Evolutionary conservation across 2,888 invertebrate genomes (phyloP).

Genomic region (Hydropsyche betteni): DNA sequence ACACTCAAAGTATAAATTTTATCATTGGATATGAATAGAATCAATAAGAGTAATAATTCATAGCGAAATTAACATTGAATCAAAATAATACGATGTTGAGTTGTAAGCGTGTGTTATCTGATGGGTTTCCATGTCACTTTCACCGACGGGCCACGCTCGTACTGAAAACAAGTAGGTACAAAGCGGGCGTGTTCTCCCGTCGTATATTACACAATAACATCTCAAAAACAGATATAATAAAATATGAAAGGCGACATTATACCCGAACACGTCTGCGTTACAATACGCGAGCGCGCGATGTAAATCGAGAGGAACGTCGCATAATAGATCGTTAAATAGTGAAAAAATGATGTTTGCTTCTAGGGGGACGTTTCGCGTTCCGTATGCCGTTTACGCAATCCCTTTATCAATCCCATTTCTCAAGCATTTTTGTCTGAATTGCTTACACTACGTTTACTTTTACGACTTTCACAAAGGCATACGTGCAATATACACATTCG

Average conservation of each 20-base stretch:
- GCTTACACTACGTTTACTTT: slow-evolving; percentile 32
- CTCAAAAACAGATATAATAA: slow-evolving; percentile 19
- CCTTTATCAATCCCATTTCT: slow-evolving; percentile 33
- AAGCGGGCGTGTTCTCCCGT: too few relatives aligned
- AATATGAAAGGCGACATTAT: neutral
- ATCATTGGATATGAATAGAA: too few relatives aligned
- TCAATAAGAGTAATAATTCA: too few relatives aligned
- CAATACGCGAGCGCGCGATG: neutral
- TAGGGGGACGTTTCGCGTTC: slow-evolving; percentile 4
- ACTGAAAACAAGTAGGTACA: too few relatives aligned
- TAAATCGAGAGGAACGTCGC: slow-evolving; percentile 25
- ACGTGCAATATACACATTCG: slow-evolving; percentile 6
- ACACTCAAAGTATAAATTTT: too few relatives aligned
- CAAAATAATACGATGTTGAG: too few relatives aligned
- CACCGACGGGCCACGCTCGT: too few relatives aligned
- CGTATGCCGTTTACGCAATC: slow-evolving; percentile 24
- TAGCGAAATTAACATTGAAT: too few relatives aligned
- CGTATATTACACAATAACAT: neutral
- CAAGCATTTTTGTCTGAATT: slow-evolving; percentile 31
- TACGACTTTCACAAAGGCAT: slow-evolving; percentile 17
- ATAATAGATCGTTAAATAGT: slow-evolving; percentile 22
- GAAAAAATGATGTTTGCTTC: slow-evolving; percentile 27
- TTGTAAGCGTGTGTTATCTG: too few relatives aligned
- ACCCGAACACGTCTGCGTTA: neutral
- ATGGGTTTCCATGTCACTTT: too few relatives aligned